These are phyloP conservation scores for Dromiciops gliroides DNA, from an alignment of 2,113 vertebrate species.

Conservation along the genomic window DNA sequence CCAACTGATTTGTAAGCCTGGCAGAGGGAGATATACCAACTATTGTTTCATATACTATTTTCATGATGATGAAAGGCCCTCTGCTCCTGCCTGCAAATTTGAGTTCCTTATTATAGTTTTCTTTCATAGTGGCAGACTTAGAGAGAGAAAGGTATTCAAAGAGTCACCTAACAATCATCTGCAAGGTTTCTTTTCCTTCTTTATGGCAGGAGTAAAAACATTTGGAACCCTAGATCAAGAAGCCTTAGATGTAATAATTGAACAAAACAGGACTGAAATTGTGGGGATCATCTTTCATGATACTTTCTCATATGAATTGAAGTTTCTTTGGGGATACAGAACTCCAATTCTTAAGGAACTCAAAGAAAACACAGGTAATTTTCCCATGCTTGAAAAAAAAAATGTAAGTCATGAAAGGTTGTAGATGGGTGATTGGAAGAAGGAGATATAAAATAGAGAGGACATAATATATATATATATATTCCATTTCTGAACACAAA, in stretches of 20 bases:
- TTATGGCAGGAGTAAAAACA: conserved; percentile 38
- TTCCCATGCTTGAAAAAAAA: not conserved
- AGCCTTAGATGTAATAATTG: conserved; percentile 38
- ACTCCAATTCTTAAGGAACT: conserved; percentile 62
- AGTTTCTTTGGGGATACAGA: conserved; percentile 52
- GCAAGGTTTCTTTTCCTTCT: not conserved
- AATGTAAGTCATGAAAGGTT: not conserved
- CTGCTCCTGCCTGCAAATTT: not conserved
- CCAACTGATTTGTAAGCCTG: not conserved
- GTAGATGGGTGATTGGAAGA: not conserved
- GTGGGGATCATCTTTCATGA: conserved; percentile 67
- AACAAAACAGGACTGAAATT: conserved; percentile 39
- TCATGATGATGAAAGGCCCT: not conserved
- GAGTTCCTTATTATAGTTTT: too few species aligned
- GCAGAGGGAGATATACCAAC: not conserved
- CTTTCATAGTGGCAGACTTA: too few species aligned
- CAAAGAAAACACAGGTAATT: conserved; percentile 69
- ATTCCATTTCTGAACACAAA: not conserved
- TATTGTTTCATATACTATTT: not conserved
- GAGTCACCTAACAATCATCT: not conserved
- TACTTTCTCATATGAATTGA: conserved; percentile 67
- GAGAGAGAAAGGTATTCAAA: not conserved
- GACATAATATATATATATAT: not conserved
- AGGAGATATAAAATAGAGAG: not conserved
- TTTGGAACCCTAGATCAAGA: conserved; percentile 48